phyloP scores from a whole-genome alignment of 2,888 invertebrate genomes.

The Lysandra coridon region DNA sequence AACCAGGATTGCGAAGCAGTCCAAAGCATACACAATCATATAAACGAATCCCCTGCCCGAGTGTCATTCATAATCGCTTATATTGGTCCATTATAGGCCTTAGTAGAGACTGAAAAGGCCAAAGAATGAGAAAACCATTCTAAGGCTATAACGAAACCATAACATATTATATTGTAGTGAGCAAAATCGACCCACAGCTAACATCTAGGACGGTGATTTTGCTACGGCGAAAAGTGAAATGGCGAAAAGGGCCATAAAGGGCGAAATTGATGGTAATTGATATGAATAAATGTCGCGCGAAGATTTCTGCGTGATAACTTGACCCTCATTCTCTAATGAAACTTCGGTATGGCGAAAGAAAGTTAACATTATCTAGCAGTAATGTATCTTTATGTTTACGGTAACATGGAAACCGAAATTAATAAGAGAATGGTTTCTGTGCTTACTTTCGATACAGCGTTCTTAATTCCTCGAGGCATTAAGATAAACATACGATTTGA shows the following conservation, averaged over 20 bases:
- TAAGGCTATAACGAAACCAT: neutral
- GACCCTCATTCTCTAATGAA: slow-evolving; percentile 21
- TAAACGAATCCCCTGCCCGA: no score
- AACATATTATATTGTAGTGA: neutral
- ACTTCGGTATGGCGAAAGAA: slow-evolving; percentile 26
- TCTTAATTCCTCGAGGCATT: neutral
- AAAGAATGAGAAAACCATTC: neutral
- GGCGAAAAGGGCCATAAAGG: slow-evolving; percentile 8
- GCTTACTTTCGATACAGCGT: slow-evolving; percentile 2
- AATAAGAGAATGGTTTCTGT: slow-evolving; percentile 2
- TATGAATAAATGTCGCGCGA: slow-evolving; percentile 28
- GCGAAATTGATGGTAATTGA: slow-evolving; percentile 22
- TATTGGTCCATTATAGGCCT: neutral
- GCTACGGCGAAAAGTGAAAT: slow-evolving; percentile 1
- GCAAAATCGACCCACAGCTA: neutral
- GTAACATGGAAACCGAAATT: slow-evolving; percentile 19
- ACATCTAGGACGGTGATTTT: neutral
- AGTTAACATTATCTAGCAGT: slow-evolving; percentile 20
- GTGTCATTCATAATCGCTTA: neutral
- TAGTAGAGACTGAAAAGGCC: neutral
- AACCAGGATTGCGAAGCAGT: no score
- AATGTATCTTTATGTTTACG: slow-evolving; percentile 23
- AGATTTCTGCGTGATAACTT: slow-evolving; percentile 23
- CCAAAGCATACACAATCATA: no score
- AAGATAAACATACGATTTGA: neutral